Evolutionary conservation across 2,113 vertebrate genomes (phyloP), one percentile per base, ranked within the genome.

Genomic region (Sinosuthora webbiana): DNA sequence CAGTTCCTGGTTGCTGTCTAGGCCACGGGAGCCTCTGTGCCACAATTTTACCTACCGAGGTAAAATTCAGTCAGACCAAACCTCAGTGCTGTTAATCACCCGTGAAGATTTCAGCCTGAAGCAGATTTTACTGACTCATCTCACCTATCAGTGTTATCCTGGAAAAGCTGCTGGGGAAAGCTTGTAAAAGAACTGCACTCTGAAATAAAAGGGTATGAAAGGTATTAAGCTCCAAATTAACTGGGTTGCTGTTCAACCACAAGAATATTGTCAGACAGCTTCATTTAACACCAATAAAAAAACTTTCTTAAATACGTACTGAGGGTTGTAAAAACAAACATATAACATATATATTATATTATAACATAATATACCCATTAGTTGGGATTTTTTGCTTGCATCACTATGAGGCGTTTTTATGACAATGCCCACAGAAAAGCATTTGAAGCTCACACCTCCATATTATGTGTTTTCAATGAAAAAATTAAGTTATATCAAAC

Each of bases 51-150:
- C 35, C 70, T 30, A 0, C 0, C 17, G 28, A 86, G 52, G 47
- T n/a, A 31, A 83, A 75, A 70, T 15, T 62, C 83, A 49, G 35
- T 50, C 64, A 74, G 55, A 64, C 5, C 45, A 74, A 39, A 37
- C 33, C 62, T 45, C 12, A 0, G 5, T 13, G 37, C 0, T 59
- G n/a, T 21, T 3, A 25, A 78, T 41, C 56, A 39, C 42, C 21
- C 13, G 2, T 9, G 77, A 59, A 35, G 27, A 65, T 15, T 62
- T 50, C 56, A 68, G 60, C 20, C 30, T 28, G 28, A 78, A 67
- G 64, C 9, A 63, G 23, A 39, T 63, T 63, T 71, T n/a, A 60
- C 30, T 42, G 42, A 47, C 24, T 35, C 22, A 20, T 27, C 68
- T 47, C 37, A 81, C 18, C 60, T n/a, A 5, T 2, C 19, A 52